Percentiles rank a stretch among this genome's conserved stretches.
Evolutionary conservation across 2,113 vertebrate genomes (phyloP).

Genomic region (Recurvirostra avosetta): DNA sequence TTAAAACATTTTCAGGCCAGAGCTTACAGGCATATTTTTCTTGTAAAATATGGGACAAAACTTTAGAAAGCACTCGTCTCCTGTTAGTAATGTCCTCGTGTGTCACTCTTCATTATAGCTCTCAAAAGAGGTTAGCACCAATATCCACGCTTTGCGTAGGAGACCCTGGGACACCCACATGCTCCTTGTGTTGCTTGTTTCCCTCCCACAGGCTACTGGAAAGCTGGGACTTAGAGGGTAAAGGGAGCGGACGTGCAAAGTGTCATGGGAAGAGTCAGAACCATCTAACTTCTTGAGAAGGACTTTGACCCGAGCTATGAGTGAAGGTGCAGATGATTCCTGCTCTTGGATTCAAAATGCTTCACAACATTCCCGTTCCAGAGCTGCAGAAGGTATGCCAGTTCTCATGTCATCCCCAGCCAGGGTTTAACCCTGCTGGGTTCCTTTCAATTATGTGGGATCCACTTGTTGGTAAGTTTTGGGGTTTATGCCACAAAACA

Average conservation of each 20-base stretch:
- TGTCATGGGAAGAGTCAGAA: neutral
- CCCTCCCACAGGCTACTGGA: neutral
- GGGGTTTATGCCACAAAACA: neutral
- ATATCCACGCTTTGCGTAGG: neutral
- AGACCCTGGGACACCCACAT: neutral
- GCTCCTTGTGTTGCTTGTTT: neutral
- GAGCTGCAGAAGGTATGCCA: neutral
- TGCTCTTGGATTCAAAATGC: neutral
- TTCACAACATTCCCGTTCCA: neutral
- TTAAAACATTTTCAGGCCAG: neutral
- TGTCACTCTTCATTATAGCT: neutral
- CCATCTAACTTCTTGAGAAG: neutral
- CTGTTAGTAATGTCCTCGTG: too few relatives aligned
- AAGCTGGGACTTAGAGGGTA: neutral
- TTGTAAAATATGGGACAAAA: neutral
- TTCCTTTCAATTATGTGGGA: neutral
- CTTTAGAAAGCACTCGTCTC: neutral
- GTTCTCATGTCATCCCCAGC: accelerated
- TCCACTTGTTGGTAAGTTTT: neutral
- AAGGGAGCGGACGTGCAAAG: neutral
- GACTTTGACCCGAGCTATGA: neutral
- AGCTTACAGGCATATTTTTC: neutral
- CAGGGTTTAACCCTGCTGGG: neutral
- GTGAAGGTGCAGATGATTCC: neutral
- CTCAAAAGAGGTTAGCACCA: neutral